A percentile compares a stretch with the other conserved stretches of the same genome.
These are phyloP conservation scores for Drosophila ustulata DNA, from an alignment of 2,888 invertebrate genomes.

Conservation along the genomic window DNA sequence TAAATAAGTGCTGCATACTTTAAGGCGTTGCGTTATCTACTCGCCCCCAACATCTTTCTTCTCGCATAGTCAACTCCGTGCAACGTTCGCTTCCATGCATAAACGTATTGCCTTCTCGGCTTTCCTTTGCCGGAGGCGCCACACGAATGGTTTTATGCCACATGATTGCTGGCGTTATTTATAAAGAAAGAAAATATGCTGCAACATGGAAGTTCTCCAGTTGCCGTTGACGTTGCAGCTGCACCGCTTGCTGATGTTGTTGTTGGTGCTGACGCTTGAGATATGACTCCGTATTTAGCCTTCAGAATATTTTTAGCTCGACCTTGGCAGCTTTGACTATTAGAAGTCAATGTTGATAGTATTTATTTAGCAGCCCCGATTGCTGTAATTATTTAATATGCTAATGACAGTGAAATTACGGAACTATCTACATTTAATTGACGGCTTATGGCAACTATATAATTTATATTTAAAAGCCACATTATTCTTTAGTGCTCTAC, in stretches of 20 bases:
- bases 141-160: conserved; percentile 23
- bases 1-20: conserved; percentile 2
- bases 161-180: conserved; percentile 28
- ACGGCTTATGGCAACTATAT: neutral
- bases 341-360: neutral
- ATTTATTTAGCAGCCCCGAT: neutral
- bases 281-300: conserved; percentile 50
- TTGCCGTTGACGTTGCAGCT: conserved; percentile 13
- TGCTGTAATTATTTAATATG: conserved; percentile 1
- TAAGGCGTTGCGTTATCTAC: neutral
- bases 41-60: neutral
- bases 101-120: conserved; percentile 8
- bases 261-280: conserved; percentile 29
- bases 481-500: neutral
- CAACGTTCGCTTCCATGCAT: conserved; percentile 4
- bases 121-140: conserved; percentile 5
- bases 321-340: conserved; percentile 36
- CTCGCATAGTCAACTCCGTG: neutral
- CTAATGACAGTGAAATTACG: neutral
- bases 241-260: neutral
- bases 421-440: neutral
- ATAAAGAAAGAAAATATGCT: conserved; percentile 23
- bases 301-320: conserved; percentile 40
- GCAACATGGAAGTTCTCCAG: conserved; percentile 14
- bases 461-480: neutral